Evolutionary conservation across 2,113 vertebrate species (phyloP), one percentile per base, ranked within the genome.

Genomic region (Centropus unirufus): DNA sequence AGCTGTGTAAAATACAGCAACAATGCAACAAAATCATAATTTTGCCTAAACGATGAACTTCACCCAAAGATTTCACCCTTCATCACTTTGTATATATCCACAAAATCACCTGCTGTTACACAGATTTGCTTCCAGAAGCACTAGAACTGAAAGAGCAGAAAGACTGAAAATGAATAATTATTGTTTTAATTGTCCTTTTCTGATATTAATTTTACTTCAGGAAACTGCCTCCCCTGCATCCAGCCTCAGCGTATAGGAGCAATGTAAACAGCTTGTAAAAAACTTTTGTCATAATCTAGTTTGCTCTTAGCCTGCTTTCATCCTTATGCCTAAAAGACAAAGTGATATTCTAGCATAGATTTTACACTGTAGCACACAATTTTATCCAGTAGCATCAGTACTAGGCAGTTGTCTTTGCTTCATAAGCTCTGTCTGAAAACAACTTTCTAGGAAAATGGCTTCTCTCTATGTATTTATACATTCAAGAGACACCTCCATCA

Each of bases 1-100:
- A 99, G 93, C 99, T 99, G 91, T 83, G 23, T 30, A 80, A 92
- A 92, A 93, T 6, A 70, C 8, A 93, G 46, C 18, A 82, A 49
- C 4, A 75, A 95, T 7, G 24, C 40, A 57, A 91, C 12, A 69
- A 84, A 91, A 9, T 63, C 3, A 70, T 49, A 59, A 73, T 66
- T 78, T 63, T 17, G 8, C 21, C 32, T 36, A 3, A 80, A 62
- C 30, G 23, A 62, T 1, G 3, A 85, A 39, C 40, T 82, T 44
- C 40, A 63, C 9, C 29, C 14, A 74, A 5, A 23, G 20, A 63
- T 32, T 42, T 46, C 34, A n/a, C n/a, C 39, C n/a, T 76, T 46
- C 26, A n/a, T 40, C 11, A 29, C 23, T 61, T 57, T 0, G 0
- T 30, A 22, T 40, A 46, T 24, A 26, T 19, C 47, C 64, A 74